These are phyloP conservation scores for Lamellibrachia luymesi DNA, from an alignment of 1,140 invertebrate genomes.

Conservation along the genomic window DNA sequence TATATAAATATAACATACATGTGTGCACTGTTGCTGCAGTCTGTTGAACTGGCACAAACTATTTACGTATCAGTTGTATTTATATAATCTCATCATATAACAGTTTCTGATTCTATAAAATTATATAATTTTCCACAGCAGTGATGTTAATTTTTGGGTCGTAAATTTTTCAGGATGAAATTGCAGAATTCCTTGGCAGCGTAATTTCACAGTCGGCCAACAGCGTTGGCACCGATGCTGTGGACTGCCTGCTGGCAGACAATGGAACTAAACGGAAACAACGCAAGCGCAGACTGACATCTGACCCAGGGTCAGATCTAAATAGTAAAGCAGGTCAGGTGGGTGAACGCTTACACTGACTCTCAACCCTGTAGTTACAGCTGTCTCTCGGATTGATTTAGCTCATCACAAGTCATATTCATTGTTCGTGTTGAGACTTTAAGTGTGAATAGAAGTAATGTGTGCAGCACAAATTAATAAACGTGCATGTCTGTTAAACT, in stretches of 20 bases:
- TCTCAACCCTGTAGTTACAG: neutral
- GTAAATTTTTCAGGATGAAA: slow-evolving; percentile 42
- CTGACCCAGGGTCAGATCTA: neutral
- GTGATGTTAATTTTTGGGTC: neutral
- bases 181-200: slow-evolving; percentile 50
- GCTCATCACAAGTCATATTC: too few relatives aligned
- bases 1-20: too few relatives aligned
- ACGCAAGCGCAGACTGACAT: neutral
- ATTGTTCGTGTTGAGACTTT: too few relatives aligned
- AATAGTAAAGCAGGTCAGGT: neutral
- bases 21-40: too few relatives aligned
- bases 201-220: slow-evolving; percentile 37
- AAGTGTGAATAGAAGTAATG: too few relatives aligned
- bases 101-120: neutral
- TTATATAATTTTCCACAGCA: neutral
- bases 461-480: too few relatives aligned
- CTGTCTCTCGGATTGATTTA: neutral
- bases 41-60: too few relatives aligned
- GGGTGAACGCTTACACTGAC: neutral
- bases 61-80: too few relatives aligned
- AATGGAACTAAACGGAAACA: neutral
- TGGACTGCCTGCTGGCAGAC: neutral
- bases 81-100: neutral
- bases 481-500: too few relatives aligned
- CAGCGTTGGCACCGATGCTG: neutral